phyloP scores from a whole-genome alignment of 2,888 invertebrate genomes.

The Heliconius sara region DNA sequence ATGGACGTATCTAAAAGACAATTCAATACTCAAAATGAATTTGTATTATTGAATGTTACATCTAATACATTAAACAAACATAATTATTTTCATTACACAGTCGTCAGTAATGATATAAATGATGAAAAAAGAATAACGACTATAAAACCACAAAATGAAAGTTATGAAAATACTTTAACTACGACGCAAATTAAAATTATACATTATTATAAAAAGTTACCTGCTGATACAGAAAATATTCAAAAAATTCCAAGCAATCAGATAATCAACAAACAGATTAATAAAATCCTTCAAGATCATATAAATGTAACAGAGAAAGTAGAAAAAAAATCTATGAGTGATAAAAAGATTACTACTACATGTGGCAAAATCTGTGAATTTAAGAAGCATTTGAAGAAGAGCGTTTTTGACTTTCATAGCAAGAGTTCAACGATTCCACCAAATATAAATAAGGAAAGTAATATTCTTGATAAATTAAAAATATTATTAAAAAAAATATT shows the following conservation, averaged over 20 bases:
- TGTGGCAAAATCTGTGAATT: conserved; percentile 40
- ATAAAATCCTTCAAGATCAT: background rate
- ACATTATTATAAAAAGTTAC: background rate
- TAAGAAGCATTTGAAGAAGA: conserved; percentile 29
- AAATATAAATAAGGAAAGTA: conserved; percentile 52
- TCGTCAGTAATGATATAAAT: conserved; percentile 8
- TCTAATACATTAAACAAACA: background rate
- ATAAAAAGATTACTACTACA: conserved; percentile 41
- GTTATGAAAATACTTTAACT: background rate
- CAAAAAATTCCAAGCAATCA: background rate
- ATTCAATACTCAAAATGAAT: conserved; percentile 4
- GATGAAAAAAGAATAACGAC: background rate
- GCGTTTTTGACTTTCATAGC: conserved; percentile 35
- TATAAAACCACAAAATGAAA: background rate
- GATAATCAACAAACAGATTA: background rate
- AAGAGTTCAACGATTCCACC: conserved; percentile 44
- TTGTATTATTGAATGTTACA: conserved; percentile 11
- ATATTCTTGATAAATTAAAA: conserved; percentile 60
- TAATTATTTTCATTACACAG: conserved; percentile 33
- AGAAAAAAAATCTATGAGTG: background rate
- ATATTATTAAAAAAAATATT: conserved; percentile 64
- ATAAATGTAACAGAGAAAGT: background rate
- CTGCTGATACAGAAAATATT: background rate
- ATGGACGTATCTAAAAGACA: background rate
- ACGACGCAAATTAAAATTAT: background rate